Conservation (phyloP, 1,140 invertebrate species). For the Drosophila yakuba region DNA sequence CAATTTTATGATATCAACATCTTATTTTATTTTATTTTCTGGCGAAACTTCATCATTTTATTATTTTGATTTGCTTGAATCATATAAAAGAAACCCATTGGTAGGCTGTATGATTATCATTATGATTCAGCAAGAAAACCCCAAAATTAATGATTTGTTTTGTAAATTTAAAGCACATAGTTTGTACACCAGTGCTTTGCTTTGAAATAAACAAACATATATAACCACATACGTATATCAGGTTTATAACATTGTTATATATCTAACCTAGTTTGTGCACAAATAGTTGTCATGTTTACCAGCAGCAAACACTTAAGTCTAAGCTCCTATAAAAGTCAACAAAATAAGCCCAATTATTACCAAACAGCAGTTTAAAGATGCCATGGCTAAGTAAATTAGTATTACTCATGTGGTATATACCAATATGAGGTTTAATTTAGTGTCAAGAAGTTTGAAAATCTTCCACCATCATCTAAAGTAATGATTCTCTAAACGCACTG, state of each 20-base stretch:
- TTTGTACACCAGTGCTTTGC: too few relatives aligned
- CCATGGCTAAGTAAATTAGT: not conserved
- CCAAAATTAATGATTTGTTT: too few relatives aligned
- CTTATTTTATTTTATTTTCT: too few relatives aligned
- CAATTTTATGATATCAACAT: not conserved
- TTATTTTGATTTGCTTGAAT: too few relatives aligned
- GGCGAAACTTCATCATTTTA: not conserved
- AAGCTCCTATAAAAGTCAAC: conserved; percentile 36
- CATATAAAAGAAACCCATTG: too few relatives aligned
- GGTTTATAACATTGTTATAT: conserved; percentile 1
- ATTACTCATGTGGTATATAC: not conserved
- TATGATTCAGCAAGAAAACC: too few relatives aligned
- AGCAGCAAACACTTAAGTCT: conserved; percentile 24
- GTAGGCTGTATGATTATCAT: too few relatives aligned
- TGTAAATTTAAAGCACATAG: too few relatives aligned
- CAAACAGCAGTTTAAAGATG: conserved; percentile 40
- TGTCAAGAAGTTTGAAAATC: too few relatives aligned
- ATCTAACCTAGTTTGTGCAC: conserved; percentile 20
- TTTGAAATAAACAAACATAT: too few relatives aligned
- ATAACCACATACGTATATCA: not conserved
- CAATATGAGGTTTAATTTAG: not conserved
- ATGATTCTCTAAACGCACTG: too few relatives aligned
- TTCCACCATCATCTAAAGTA: too few relatives aligned
- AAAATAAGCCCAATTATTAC: conserved; percentile 24
- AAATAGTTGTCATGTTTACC: conserved; percentile 27